Conservation (phyloP, 2,888 invertebrate species). For the Oscheius sp. region DNA sequence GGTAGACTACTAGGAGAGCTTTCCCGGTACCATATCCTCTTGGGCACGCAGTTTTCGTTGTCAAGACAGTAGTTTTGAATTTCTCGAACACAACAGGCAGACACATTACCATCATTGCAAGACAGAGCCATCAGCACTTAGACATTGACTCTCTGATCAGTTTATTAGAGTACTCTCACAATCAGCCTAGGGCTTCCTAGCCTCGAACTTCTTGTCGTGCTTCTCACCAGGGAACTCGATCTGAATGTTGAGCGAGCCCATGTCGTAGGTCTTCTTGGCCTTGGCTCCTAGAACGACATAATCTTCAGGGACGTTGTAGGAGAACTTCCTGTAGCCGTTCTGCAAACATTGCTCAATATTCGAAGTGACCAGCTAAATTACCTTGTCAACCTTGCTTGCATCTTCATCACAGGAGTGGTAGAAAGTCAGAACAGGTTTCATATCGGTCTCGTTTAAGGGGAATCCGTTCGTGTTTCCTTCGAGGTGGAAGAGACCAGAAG, state of each 20-base stretch:
- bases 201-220: slow-evolving; percentile 51
- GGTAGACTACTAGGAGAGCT: too few species aligned
- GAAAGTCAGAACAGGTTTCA: slow-evolving; percentile 49
- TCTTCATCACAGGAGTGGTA: slow-evolving; percentile 60
- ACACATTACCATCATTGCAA: too few species aligned
- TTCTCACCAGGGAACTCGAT: slow-evolving; percentile 59
- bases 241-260: slow-evolving; percentile 57
- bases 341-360: slow-evolving; percentile 17
- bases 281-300: slow-evolving; percentile 58
- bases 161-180: too few species aligned
- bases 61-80: too few species aligned
- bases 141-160: too few species aligned
- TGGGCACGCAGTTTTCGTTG: too few species aligned
- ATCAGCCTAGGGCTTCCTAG: slow-evolving; percentile 2
- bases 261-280: slow-evolving; percentile 57
- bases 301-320: slow-evolving; percentile 50
- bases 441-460: slow-evolving; percentile 56
- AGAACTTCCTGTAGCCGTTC: slow-evolving; percentile 58
- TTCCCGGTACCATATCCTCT: too few species aligned
- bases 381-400: slow-evolving; percentile 56
- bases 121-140: too few species aligned
- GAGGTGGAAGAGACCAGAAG: slow-evolving; percentile 57
- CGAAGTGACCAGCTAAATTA: slow-evolving; percentile 1
- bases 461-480: slow-evolving; percentile 59
- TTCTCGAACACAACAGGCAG: too few species aligned